Base-by-base conservation (phyloP, 1,140 invertebrate species). In the Meloidogyne floridensis region DNA sequence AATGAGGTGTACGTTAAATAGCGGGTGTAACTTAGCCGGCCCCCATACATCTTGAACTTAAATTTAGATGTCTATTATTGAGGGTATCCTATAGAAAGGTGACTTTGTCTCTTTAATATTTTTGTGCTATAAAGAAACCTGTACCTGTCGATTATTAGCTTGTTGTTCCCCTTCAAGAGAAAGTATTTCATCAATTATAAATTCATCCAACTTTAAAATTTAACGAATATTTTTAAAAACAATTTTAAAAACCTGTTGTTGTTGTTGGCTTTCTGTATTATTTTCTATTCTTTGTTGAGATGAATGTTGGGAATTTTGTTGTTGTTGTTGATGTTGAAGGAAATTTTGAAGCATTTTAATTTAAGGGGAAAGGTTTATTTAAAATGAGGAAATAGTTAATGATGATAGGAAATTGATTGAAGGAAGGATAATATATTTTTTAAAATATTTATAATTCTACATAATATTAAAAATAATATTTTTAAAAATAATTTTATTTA, bases 161-260 rank as follows among this genome's bases (percentile, higher is more conserved):
- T 73, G 76, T 47, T 87, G 84, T 73, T 89, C 87, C 20, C 89
- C 88, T 73, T 89, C 88, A 53, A 89, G 81, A 15, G 80, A 84
- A 32, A 89, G 81, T 75, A 89, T 87, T 83, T 89, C 87, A 80
- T 89, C 87, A 71, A 89, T 89, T 54, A 89, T 89, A 59, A 83
- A 80, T 72, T 89, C 87, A 83, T 89, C 87, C 51, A 89, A 81
- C 87, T 87, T 32, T 53, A 51, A 20, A 78, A 54, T 53, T 53
- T 53, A 53, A 53, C 3, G 10, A 5, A 65, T n/a, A n/a, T 47
- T 6, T 65, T 65, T 18, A n/a, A 1, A 18, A 65, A n/a, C 7
- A n/a, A n/a, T n/a, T 65, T n/a, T n/a, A 6, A n/a, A 65, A 65
- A 65, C 59, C 59, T 65, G 59, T 65, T 65, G 59, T 59, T 59